Base-by-base conservation (phyloP, 2,888 invertebrate genomes). In the Microdon myrmicae region DNA sequence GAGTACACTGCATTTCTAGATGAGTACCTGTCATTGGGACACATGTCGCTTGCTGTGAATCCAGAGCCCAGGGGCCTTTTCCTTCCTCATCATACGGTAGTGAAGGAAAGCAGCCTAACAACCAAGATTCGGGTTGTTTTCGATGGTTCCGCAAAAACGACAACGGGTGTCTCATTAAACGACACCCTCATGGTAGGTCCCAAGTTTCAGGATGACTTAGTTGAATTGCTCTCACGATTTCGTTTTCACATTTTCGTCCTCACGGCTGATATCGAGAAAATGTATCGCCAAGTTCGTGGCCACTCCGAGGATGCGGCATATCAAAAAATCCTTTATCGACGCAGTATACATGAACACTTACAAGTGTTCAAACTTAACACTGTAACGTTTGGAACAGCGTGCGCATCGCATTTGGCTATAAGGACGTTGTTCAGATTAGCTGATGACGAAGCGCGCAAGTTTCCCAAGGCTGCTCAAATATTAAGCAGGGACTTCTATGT, bases 401-500 rank as follows among this genome's bases (percentile, higher is more conserved):
- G 54, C 13, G 69, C 59, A 5, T 49, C 67, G 16, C 61, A 44
- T 34, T 31, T 67, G 12, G 58, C 69, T 12, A 39, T 67, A 1
- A 25, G 67, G 5, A 34, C 48, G 2, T 13, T 69, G 8, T 34
- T 66, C 17, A 39, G 67, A 38, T 37, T 71, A 7, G 72, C 67
- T 1, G 20, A 35, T 7, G 45, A 58, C 17, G 66, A 67, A 20
- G 26, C 20, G 14, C 14, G 53, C 7, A 37, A 14, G 1, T 68
- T 48, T 41, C 68, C 69, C 0, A n/a, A 41, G 13, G 69, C 68
- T 4, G 13, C 67, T 10, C 37, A 44, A 29, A 37, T 68, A 13
- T 19, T 64, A 5, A 5, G 20, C 1, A 39, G 47, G 13, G 68
- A 68, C 23, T 68, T 71, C 14, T 72, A 71, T 29, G 60, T 70